Percentiles rank a stretch among this genome's conserved stretches.
phyloP scores from a whole-genome alignment of 2,888 invertebrate genomes.

The Catocala fraxini region DNA sequence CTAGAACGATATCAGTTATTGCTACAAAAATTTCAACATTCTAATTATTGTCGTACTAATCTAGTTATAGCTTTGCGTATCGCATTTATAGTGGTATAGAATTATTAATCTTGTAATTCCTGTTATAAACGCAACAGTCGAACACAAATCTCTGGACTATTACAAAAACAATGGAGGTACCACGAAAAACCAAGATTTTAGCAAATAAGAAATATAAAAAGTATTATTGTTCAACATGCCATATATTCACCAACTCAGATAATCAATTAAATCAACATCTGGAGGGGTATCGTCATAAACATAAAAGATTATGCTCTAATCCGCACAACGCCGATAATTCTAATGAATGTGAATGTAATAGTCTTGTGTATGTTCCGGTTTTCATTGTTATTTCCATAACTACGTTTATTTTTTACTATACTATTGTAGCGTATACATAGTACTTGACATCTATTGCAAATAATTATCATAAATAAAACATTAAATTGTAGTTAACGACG shows the following conservation, averaged over 20 bases:
- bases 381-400: constrained; percentile 69
- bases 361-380: constrained; percentile 64
- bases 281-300: constrained; percentile 76
- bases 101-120: no score
- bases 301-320: constrained; percentile 64
- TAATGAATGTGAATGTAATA: constrained; percentile 62
- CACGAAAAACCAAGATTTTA: constrained; percentile 43
- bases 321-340: constrained; percentile 50
- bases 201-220: constrained; percentile 60
- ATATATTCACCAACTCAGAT: constrained; percentile 76
- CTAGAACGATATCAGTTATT: no score
- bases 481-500: constrained; percentile 72
- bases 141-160: no score
- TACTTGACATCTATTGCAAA: constrained; percentile 48
- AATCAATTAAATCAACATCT: constrained; percentile 80
- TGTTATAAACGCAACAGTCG: no score
- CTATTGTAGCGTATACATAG: constrained; percentile 56
- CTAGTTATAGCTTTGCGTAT: no score
- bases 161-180: constrained; percentile 47
- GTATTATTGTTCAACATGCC: constrained; percentile 74
- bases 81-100: no score
- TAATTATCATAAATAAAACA: constrained; percentile 64
- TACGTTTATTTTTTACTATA: constrained; percentile 71
- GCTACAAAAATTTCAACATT: no score
- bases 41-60: no score